A percentile compares a stretch with the other conserved stretches of the same genome.
phyloP scores from a whole-genome alignment of 2,113 vertebrate species.

The Todiramphus saurophagus region DNA sequence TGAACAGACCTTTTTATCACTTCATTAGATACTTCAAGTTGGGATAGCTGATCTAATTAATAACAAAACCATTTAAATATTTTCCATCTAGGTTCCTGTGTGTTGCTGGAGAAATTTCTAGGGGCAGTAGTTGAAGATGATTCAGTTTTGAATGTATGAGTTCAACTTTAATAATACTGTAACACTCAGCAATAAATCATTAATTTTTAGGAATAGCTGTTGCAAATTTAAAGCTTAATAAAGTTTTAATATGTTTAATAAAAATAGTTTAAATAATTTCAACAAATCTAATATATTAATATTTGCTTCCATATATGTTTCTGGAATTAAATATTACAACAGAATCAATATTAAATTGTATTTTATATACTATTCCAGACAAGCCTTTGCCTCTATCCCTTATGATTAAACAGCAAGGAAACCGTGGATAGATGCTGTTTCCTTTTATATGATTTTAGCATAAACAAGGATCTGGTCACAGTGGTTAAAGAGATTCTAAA shows the following conservation, averaged over 20 bases:
- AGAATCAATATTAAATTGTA: neutral
- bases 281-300: neutral
- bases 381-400: neutral
- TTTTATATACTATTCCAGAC: constrained; percentile 10
- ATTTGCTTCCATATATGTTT: neutral
- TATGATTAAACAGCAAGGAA: neutral
- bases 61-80: neutral
- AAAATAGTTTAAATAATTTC: constrained; percentile 19
- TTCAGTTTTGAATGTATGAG: neutral
- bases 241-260: neutral
- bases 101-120: neutral
- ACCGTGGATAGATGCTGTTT: neutral
- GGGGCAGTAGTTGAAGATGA: neutral
- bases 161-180: neutral
- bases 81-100: neutral
- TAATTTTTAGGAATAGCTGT: neutral
- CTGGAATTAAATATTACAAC: neutral
- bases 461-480: neutral
- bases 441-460: neutral
- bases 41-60: neutral
- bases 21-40: neutral
- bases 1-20: neutral
- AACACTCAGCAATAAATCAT: neutral
- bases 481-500: neutral
- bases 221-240: constrained; percentile 7